phyloP scores from a whole-genome alignment of 2,888 invertebrate species.

The Agrotis puta region DNA sequence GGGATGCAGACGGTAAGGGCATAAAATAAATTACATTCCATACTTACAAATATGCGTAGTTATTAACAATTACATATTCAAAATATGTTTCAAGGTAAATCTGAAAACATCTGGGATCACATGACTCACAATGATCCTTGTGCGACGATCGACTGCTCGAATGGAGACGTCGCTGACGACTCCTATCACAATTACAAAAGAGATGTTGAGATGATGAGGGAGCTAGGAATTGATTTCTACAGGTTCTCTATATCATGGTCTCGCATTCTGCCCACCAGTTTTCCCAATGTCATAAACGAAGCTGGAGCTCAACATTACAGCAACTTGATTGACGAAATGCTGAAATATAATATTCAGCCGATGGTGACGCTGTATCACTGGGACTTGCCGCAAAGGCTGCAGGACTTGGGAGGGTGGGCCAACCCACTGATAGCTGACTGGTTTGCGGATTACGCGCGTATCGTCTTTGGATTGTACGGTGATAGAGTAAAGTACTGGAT shows the following conservation, averaged over 20 bases:
- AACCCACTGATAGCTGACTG: constrained; percentile 84
- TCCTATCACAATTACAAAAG: constrained; percentile 92
- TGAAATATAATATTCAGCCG: constrained; percentile 91
- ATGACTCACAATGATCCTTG: constrained; percentile 86
- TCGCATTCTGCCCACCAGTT: constrained; percentile 91
- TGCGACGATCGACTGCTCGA: constrained; percentile 87
- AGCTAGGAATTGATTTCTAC: constrained; percentile 87
- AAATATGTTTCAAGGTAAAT: constrained; percentile 82
- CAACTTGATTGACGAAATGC: constrained; percentile 90
- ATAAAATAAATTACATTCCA: background rate
- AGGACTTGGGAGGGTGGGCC: constrained; percentile 89
- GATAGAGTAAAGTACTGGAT: constrained; percentile 89
- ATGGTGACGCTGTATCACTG: constrained; percentile 90
- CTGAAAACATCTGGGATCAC: constrained; percentile 92
- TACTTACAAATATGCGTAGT: background rate
- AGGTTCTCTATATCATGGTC: constrained; percentile 92
- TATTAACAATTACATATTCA: background rate
- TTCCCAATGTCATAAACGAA: constrained; percentile 89
- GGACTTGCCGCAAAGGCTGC: constrained; percentile 88
- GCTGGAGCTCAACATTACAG: constrained; percentile 79
- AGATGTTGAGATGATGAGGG: constrained; percentile 85
- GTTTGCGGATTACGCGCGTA: constrained; percentile 85
- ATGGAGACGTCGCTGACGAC: constrained; percentile 91
- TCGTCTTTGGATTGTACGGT: constrained; percentile 82
- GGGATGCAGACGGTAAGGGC: constrained; percentile 70